These are phyloP conservation scores for Harpagoxenus sublaevis DNA, from an alignment of 2,888 invertebrate species.

Conservation along the genomic window DNA sequence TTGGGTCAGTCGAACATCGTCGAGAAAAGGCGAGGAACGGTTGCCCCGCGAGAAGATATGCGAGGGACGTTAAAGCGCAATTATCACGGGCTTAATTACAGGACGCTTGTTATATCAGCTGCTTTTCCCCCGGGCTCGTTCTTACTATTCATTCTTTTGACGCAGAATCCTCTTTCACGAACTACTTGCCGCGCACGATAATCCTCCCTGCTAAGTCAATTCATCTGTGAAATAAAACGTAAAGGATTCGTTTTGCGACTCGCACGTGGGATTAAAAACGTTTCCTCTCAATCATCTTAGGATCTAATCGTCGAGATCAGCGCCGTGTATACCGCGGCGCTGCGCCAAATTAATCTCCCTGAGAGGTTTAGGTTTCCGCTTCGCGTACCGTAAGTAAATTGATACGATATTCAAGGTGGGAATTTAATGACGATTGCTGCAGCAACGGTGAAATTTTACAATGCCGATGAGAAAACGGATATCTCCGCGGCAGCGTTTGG, in stretches of 20 bases:
- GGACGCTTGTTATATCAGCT: conserved; percentile 70
- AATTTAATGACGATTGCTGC: neutral
- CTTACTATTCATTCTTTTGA: conserved; percentile 39
- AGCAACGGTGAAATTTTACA: neutral
- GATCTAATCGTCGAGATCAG: conserved; percentile 5
- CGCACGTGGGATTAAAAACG: conserved; percentile 7
- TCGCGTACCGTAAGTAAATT: conserved; percentile 10
- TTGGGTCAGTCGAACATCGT: conserved; percentile 57
- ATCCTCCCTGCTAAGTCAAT: conserved; percentile 43
- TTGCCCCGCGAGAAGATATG: neutral
- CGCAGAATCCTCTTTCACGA: conserved; percentile 40
- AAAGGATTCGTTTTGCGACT: conserved; percentile 45
- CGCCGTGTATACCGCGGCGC: neutral
- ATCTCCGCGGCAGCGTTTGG: too few species aligned
- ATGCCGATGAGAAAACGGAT: neutral
- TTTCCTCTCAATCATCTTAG: conserved; percentile 43
- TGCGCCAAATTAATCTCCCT: conserved; percentile 11
- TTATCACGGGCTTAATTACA: conserved; percentile 76
- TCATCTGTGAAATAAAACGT: conserved; percentile 47
- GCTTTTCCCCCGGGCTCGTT: conserved; percentile 46
- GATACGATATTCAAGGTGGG: neutral
- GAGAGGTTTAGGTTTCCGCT: neutral
- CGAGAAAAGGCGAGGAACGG: conserved; percentile 7
- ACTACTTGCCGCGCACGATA: conserved; percentile 56
- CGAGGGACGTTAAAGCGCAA: conserved; percentile 72